Percentiles rank a stretch among this genome's conserved stretches.
Evolutionary conservation across 2,797 vertebrate genomes (phyloP).

Genomic region (Thunnus albacares): DNA sequence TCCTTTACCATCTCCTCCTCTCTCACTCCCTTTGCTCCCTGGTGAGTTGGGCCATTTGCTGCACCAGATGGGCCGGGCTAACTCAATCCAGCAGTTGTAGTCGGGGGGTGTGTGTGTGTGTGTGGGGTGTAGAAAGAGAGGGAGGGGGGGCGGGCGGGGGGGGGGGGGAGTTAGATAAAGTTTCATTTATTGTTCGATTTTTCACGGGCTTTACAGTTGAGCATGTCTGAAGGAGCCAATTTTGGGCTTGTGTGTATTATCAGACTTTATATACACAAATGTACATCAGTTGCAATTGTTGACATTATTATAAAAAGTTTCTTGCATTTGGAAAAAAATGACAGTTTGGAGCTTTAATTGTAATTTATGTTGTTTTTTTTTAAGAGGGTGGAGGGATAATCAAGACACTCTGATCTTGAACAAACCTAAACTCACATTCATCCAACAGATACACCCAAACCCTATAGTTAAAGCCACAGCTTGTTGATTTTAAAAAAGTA

Average conservation of each 20-base stretch:
- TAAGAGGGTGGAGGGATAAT: conserved; percentile 36
- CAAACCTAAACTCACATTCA: conserved; percentile 34
- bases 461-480: conserved; percentile 33
- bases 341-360: conserved; percentile 2
- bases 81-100: conserved; percentile 73
- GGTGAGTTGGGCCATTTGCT: conserved; percentile 86
- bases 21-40: conserved; percentile 72
- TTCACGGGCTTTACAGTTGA: conserved; percentile 38
- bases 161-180: conserved; percentile 73
- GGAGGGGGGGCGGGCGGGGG: too few species aligned
- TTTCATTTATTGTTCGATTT: conserved; percentile 74
- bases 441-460: conserved; percentile 11
- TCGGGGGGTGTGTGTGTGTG: conserved; percentile 12
- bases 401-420: conserved; percentile 37
- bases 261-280: neutral
- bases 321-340: neutral
- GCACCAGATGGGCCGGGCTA: conserved; percentile 86
- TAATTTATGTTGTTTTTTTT: neutral
- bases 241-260: neutral
- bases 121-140: too few species aligned
- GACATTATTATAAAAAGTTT: neutral
- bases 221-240: neutral
- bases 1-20: conserved; percentile 63
- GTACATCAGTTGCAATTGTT: neutral
- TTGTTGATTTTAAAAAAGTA: conserved; percentile 35